Base-by-base conservation (phyloP, 2,888 invertebrate genomes). In the Drosophila subsilvestris region DNA sequence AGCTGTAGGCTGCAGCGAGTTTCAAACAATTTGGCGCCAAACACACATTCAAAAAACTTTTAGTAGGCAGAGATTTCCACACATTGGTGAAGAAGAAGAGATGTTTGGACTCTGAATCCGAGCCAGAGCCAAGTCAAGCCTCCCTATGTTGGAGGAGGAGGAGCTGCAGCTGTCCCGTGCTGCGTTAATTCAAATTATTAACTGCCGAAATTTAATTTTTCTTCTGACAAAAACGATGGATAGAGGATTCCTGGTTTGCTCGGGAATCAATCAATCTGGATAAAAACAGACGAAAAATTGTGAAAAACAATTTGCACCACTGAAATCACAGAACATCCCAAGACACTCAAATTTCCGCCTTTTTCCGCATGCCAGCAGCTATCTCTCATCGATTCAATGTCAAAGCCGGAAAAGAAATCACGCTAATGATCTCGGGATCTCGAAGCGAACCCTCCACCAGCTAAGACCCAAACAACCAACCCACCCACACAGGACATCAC, bases 341-440 rank as follows among this genome's bases (percentile, higher is more conserved):
- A 27, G 47, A 55, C 54, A 47, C 47, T 48, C 37, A 2, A 43
- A 67, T 20, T 55, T 67, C 22, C 22, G 22, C 22, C 22, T 48
- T 37, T 37, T 32, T n/a, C n/a, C 47, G 60, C 25, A 27, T 10
- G 27, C n/a, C 51, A 42, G 32, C 45, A 44, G 32, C 45, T 29
- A 32, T 14, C 44, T 45, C 44, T 29, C 44, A 29, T 22, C 57
- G 37, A 37, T 37, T 20, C 56, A 18, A 66, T 70, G 63, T 72
- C 63, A 67, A 56, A 65, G 47, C 65, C 25, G 50, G 37, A 54
- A 63, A 50, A 66, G 48, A 78, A 80, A 86, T 86, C 57, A 66
- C 58, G 85, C 76, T 76, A 84, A 86, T 86, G 87, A 81, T 87
- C 75, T 65, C 53, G 7, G 37, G 37, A 37, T 37, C 37, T 37